Percentiles rank a stretch among this genome's conserved stretches.
Evolutionary conservation across 2,797 vertebrate genomes (phyloP).

Genomic region (Dendrocincla fuliginosa): DNA sequence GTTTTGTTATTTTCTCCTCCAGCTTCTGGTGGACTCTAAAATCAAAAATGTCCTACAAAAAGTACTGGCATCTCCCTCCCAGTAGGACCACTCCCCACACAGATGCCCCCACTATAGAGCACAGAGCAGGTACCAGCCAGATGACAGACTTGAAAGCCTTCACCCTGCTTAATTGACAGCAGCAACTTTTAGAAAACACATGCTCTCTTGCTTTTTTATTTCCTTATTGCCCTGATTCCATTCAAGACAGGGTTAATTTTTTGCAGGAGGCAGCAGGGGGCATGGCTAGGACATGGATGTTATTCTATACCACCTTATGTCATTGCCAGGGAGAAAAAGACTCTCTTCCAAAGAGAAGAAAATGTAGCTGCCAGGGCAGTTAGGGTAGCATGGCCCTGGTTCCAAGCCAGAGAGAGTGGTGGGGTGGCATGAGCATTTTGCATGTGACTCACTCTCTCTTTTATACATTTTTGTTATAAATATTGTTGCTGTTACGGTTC

Average conservation of each 20-base stretch:
- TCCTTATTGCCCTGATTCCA: not conserved
- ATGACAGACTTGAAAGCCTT: not conserved
- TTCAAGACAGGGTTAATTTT: not conserved
- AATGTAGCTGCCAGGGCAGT: not conserved
- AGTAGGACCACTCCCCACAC: not conserved
- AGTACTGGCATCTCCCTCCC: not conserved
- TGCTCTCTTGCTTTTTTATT: not conserved
- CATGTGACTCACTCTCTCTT: not conserved
- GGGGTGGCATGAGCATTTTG: not conserved
- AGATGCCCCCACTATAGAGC: not conserved
- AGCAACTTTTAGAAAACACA: not conserved
- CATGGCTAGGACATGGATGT: not conserved
- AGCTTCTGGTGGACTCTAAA: not conserved
- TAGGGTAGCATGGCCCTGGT: not conserved
- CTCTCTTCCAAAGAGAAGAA: not conserved
- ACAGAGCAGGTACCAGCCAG: not conserved
- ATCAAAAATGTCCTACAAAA: not conserved
- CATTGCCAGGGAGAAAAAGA: not conserved
- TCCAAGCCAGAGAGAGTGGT: not conserved
- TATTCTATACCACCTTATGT: not conserved
- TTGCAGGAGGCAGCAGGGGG: not conserved
- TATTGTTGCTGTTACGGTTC: not conserved
- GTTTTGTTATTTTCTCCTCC: not conserved
- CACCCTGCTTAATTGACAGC: not conserved
- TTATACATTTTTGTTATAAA: not conserved